These are phyloP conservation scores for Hippocampus guttulatus DNA, from an alignment of 2,113 vertebrate genomes.

Conservation along the genomic window DNA sequence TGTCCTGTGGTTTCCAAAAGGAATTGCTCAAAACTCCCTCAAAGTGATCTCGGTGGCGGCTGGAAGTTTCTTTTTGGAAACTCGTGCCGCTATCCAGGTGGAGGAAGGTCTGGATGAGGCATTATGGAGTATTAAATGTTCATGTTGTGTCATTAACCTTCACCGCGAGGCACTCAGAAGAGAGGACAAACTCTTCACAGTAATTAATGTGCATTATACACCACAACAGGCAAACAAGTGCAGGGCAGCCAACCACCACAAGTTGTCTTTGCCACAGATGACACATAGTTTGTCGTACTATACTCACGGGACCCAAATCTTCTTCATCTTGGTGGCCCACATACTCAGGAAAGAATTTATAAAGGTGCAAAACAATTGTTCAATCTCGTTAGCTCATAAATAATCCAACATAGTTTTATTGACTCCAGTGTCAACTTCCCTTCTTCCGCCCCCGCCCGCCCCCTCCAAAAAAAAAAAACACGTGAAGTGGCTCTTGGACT, in stretches of 20 bases:
- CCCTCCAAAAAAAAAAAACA: not conserved
- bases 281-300: slow-evolving; percentile 32
- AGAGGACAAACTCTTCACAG: slow-evolving; percentile 11
- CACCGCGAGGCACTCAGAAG: not conserved
- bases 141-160: not conserved
- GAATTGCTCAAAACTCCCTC: slow-evolving; percentile 32
- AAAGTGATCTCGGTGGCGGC: slow-evolving; percentile 9
- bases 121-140: not conserved
- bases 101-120: not conserved
- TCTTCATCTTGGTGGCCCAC: not conserved
- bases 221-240: slow-evolving; percentile 20
- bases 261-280: slow-evolving; percentile 51
- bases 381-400: not conserved
- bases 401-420: not conserved
- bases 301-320: slow-evolving; percentile 23
- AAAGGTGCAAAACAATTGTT: slow-evolving; percentile 13
- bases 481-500: slow-evolving; percentile 15
- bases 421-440: not conserved
- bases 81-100: not conserved
- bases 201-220: not conserved
- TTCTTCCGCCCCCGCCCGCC: not conserved
- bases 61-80: slow-evolving; percentile 21
- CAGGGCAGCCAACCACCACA: slow-evolving; percentile 19
- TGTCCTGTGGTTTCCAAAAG: slow-evolving; percentile 44
- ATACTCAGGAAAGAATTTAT: slow-evolving; percentile 1